Evolutionary conservation across 2,888 invertebrate species (phyloP).

Genomic region (Spodoptera picta): DNA sequence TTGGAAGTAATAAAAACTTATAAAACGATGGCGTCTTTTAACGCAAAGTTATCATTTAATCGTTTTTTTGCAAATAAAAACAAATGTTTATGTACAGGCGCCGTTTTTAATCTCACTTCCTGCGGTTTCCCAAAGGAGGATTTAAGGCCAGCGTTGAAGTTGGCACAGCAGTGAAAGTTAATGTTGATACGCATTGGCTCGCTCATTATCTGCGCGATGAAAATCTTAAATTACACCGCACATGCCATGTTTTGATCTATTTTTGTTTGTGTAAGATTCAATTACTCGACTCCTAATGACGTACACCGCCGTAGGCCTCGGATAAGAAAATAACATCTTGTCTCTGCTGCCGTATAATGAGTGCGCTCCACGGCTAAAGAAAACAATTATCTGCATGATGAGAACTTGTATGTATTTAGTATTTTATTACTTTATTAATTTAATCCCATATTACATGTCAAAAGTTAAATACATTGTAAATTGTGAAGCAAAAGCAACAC

Average conservation of each 20-base stretch:
- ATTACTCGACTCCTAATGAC: constrained; percentile 77
- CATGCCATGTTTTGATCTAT: constrained; percentile 75
- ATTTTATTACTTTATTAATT: constrained; percentile 45
- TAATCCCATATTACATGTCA: constrained; percentile 34
- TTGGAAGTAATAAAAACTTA: constrained; percentile 48
- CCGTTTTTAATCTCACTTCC: constrained; percentile 75
- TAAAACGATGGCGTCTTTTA: constrained; percentile 53
- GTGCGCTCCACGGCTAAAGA: constrained; percentile 59
- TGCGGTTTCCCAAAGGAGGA: constrained; percentile 81
- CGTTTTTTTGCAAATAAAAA: constrained; percentile 64
- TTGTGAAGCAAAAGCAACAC: constrained; percentile 38
- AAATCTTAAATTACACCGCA: constrained; percentile 84
- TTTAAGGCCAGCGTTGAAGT: constrained; percentile 79
- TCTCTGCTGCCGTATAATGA: constrained; percentile 68
- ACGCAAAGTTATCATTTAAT: constrained; percentile 61
- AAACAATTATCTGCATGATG: constrained; percentile 62
- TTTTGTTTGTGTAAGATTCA: constrained; percentile 84
- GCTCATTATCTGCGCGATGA: constrained; percentile 82
- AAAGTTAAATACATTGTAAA: constrained; percentile 37
- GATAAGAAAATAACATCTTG: constrained; percentile 71
- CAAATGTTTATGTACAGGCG: constrained; percentile 58
- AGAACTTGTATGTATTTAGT: constrained; percentile 47
- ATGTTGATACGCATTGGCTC: constrained; percentile 78
- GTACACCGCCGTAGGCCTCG: constrained; percentile 67
- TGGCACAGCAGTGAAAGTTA: constrained; percentile 83